These are phyloP conservation scores for Apodemus sylvaticus DNA, from an alignment of 2,113 vertebrate genomes.

Conservation along the genomic window DNA sequence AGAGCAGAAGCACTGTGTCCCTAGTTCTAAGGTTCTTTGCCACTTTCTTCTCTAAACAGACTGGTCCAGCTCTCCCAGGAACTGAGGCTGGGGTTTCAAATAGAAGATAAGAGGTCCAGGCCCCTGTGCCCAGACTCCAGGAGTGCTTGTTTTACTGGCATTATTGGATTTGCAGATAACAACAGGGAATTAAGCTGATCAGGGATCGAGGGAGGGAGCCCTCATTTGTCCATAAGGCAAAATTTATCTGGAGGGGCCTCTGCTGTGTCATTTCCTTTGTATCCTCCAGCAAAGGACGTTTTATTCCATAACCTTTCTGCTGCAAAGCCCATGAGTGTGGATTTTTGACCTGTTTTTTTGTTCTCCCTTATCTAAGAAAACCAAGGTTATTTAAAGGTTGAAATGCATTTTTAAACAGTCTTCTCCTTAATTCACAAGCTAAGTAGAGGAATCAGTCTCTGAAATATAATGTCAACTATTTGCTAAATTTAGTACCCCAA, in stretches of 20 bases:
- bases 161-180: conserved; percentile 80
- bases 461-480: conserved; percentile 42
- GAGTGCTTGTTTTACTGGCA: conserved; percentile 54
- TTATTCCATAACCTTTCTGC: conserved; percentile 74
- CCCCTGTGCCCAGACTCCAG: background rate
- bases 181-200: conserved; percentile 72
- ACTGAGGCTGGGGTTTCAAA: conserved; percentile 36
- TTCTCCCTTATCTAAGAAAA: conserved; percentile 58
- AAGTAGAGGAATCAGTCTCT: conserved; percentile 42
- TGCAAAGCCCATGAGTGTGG: conserved; percentile 59
- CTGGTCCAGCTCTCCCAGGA: background rate
- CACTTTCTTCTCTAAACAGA: background rate
- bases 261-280: conserved; percentile 57
- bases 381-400: conserved; percentile 65
- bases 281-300: conserved; percentile 72
- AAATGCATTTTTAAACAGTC: conserved; percentile 63
- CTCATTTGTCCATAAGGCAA: conserved; percentile 57
- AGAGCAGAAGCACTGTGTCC: background rate
- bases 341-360: conserved; percentile 39
- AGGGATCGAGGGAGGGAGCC: conserved; percentile 46
- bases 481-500: conserved; percentile 9
- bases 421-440: conserved; percentile 44
- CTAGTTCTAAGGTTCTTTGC: background rate
- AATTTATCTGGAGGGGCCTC: conserved; percentile 67
- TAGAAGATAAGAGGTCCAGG: conserved; percentile 44